A percentile compares a stretch with the other conserved stretches of the same genome.
Evolutionary conservation across 2,797 vertebrate species (phyloP).

Genomic region (Scomberomorus guttatus): DNA sequence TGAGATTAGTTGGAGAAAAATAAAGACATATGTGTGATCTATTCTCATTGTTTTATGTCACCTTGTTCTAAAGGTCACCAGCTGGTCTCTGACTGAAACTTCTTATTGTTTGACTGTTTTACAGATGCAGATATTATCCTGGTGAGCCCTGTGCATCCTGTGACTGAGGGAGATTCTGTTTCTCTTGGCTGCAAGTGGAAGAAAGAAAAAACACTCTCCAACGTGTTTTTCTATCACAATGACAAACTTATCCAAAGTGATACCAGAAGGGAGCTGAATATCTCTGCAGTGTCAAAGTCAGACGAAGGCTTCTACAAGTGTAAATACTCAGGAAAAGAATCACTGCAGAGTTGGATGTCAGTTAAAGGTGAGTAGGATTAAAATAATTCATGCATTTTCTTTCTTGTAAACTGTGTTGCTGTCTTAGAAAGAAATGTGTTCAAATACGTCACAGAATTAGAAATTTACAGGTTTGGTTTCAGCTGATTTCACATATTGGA

Average conservation of each 20-base stretch:
- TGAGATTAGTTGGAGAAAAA: no score
- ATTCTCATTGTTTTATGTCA: not conserved
- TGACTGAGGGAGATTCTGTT: conserved; percentile 49
- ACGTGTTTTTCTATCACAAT: conserved; percentile 58
- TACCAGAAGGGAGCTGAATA: conserved; percentile 26
- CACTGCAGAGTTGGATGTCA: conserved; percentile 56
- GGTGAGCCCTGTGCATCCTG: conserved; percentile 48
- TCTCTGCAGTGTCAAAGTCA: conserved; percentile 55
- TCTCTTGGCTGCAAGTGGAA: conserved; percentile 53
- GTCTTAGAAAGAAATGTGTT: not conserved
- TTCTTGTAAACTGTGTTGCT: not conserved
- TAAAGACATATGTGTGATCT: not conserved
- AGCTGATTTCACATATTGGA: no score
- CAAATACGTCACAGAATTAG: no score
- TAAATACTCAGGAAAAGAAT: conserved; percentile 2
- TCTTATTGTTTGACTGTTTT: not conserved
- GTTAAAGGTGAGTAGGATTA: conserved; percentile 1
- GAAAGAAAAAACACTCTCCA: not conserved
- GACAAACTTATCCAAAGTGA: conserved; percentile 34
- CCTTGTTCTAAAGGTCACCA: no score
- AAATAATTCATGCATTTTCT: not conserved
- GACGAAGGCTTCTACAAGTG: conserved; percentile 67
- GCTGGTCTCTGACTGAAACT: not conserved
- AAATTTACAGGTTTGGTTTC: no score
- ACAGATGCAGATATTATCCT: conserved; percentile 20